Base-by-base conservation (phyloP, 2,888 invertebrate genomes). In the Seira musarum region DNA sequence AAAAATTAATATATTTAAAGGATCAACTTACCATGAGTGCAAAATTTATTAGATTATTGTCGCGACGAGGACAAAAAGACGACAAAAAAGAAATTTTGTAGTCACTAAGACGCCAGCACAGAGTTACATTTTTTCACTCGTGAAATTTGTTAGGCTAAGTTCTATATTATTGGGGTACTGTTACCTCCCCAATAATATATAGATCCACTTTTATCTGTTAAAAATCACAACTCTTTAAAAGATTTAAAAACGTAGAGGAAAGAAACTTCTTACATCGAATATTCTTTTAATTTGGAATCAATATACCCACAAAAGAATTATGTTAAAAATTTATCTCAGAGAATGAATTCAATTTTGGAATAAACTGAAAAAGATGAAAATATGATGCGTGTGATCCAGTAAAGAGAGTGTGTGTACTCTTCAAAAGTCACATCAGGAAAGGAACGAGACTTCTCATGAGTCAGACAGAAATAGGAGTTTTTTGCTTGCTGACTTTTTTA, bases 341-440 rank as follows among this genome's bases (percentile, higher is more conserved):
- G n/a, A n/a, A n/a, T n/a, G n/a, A n/a, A n/a, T n/a, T n/a, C n/a
- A n/a, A n/a, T n/a, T n/a, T n/a, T n/a, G n/a, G n/a, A n/a, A n/a
- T n/a, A n/a, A 65, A 65, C 30, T 2, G 30, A 65, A 65, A 65
- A 65, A 65, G n/a, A n/a, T 25, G n/a, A n/a, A n/a, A n/a, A n/a
- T 65, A 17, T 25, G 46, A 15, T 64, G 2, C 10, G 22, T n/a
- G 67, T 46, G 67, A 10, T 10, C 57, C 53, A 35, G 40, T 13
- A 40, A 17, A 53, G 46, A 40, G 75, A 49, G 64, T 74, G 81
- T 82, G 80, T 82, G 81, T 69, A 65, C 81, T 79, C 69, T 67
- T 77, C 70, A 80, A 75, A 71, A 81, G 80, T 81, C 81, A 81
- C 80, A 82, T 80, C 77, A 82, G 82, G 81, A 85, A 85, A 84